Evolutionary conservation across 2,888 invertebrate genomes (phyloP).

Genomic region (Drosophila macrothrix): DNA sequence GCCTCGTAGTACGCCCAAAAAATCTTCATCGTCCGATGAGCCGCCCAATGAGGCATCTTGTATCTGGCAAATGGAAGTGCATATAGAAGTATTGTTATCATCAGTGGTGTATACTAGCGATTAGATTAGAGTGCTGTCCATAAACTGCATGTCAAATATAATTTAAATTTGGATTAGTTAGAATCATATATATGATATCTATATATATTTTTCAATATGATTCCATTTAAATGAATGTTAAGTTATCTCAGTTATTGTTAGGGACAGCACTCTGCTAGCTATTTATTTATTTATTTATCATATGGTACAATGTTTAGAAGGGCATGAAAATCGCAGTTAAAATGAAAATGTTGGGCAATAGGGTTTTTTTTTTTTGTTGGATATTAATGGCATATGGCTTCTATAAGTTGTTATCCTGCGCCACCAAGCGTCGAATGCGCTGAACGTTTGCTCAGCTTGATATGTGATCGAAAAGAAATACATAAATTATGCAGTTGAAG

Average conservation of each 20-base stretch:
- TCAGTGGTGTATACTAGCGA: background rate
- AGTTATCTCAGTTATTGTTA: background rate
- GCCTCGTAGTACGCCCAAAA: conserved; percentile 88
- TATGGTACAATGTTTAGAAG: conserved; percentile 9
- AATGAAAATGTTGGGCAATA: conserved; percentile 39
- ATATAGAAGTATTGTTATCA: conserved; percentile 10
- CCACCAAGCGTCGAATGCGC: conserved; percentile 66
- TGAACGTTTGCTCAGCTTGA: conserved; percentile 53
- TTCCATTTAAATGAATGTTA: background rate
- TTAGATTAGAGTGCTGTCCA: conserved; percentile 19
- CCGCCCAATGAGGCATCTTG: conserved; percentile 94
- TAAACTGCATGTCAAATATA: background rate
- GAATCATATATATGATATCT: background rate
- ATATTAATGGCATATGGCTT: conserved; percentile 28
- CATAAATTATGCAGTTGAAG: conserved; percentile 23
- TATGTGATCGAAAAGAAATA: conserved; percentile 42
- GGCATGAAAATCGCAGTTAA: conserved; percentile 53
- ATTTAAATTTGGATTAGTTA: background rate
- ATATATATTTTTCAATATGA: background rate
- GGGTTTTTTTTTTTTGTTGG: conserved; percentile 12
- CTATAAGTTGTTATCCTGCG: conserved; percentile 43
- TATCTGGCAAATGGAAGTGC: conserved; percentile 86
- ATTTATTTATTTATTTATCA: conserved; percentile 10
- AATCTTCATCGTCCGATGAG: conserved; percentile 90
- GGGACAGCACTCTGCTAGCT: conserved; percentile 14